These are phyloP conservation scores for Sinodicranocentrus sp. DNA, from an alignment of 2,888 invertebrate genomes.

Conservation along the genomic window DNA sequence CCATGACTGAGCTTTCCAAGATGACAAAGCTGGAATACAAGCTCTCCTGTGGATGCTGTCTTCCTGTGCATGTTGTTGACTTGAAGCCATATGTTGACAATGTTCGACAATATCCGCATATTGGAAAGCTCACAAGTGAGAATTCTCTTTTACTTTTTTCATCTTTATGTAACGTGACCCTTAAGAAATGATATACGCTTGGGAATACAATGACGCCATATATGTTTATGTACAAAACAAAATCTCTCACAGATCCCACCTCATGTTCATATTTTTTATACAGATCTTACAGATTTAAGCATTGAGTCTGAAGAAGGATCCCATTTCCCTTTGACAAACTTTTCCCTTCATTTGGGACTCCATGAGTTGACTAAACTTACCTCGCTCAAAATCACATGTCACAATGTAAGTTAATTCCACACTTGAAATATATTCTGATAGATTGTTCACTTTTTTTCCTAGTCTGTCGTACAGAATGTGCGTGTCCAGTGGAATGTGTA, in stretches of 20 bases:
- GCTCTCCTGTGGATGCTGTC: slow-evolving; percentile 64
- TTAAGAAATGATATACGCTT: slow-evolving; percentile 9
- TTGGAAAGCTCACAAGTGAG: slow-evolving; percentile 59
- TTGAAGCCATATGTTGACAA: slow-evolving; percentile 36
- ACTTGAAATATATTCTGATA: slow-evolving; percentile 1
- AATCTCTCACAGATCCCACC: no score
- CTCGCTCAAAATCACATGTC: slow-evolving; percentile 63
- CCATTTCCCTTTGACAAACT: slow-evolving; percentile 65
- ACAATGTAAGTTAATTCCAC: slow-evolving; percentile 55
- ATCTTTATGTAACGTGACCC: slow-evolving; percentile 18
- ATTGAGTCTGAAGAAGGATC: slow-evolving; percentile 69
- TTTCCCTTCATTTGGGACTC: slow-evolving; percentile 67
- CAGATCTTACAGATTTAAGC: slow-evolving; percentile 65
- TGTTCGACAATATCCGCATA: slow-evolving; percentile 49
- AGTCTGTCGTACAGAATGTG: no score
- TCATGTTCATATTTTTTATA: slow-evolving; percentile 12
- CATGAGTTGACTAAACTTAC: slow-evolving; percentile 51
- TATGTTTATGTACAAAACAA: no score
- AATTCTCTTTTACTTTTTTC: background rate
- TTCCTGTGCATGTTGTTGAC: slow-evolving; percentile 60
- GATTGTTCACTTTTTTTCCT: no score
- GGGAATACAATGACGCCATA: slow-evolving; percentile 15
- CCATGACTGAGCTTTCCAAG: slow-evolving; percentile 55
- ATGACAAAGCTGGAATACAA: slow-evolving; percentile 60
- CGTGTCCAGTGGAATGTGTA: no score